Evolutionary conservation across 2,888 invertebrate species (phyloP), one percentile per base, ranked within the genome.

Genomic region (Timema cristinae): DNA sequence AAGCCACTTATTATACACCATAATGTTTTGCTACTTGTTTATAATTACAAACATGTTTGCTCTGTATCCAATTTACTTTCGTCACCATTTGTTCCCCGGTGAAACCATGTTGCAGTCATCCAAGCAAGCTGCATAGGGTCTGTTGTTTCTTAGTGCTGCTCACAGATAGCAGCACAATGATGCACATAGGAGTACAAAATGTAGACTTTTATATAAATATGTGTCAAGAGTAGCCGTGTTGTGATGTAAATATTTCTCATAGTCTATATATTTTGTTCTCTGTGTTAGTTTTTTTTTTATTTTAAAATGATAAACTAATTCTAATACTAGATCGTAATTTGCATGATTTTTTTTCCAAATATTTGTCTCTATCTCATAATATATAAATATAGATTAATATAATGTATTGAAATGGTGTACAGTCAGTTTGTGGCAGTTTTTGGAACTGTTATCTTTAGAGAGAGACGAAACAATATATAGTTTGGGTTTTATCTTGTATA

Each of bases 171-270:
- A 32, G 50, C 32, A 66, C 66, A 68, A 70, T 73, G 73, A 73
- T 74, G 74, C 74, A 74, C 74, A 73, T 74, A 71, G 74, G 73
- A 74, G 74, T 73, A 73, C 73, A 74, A 73, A 72, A 74, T 70
- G 69, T 71, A 67, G 47, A 50, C 67, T 72, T 74, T 73, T 73
- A 73, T 73, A 73, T 82, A 85, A 74, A 85, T 59, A 16, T 68
- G 56, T 66, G 70, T 66, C 13, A 52, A 10, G n/a, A 13, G 52
- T 13, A 10, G 10, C 10, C 52, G 52, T 32, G 32, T 32, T 32
- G 7, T 7, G n/a, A 16, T 16, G 61, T 61, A 47, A 6, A n/a
- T 61, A 47, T 54, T 15, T 54, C 32, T 51, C 32, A 70, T 73
- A 32, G 32, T 32, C 32, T 32, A 32, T 32, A 32, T 32, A 32